Evolutionary conservation across 2,797 vertebrate genomes (phyloP), one percentile per base, ranked within the genome.

Genomic region (Erpetoichthys calabaricus): DNA sequence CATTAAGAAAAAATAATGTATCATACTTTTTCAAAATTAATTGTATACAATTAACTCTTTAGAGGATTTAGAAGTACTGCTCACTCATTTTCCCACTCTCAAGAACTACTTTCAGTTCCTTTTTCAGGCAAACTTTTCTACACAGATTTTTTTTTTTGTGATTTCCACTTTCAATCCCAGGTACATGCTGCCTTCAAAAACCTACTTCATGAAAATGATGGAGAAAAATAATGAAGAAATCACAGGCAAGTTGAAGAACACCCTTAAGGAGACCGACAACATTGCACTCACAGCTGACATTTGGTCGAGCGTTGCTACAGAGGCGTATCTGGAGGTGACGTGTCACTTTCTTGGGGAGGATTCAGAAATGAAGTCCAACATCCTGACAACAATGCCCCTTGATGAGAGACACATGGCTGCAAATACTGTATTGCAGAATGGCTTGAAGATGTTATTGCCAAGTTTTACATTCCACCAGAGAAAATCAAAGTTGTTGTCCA

Each of bases 391-490:
- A n/a, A n/a, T n/a, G n/a, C n/a, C n/a, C 42, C 57, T 59, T 44
- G 45, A n/a, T n/a, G n/a, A n/a, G n/a, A n/a, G n/a, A n/a, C n/a
- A n/a, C 47, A 62, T 47, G 1, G 63, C 60, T 49, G 46, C 45
- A 44, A 68, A 67, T 51, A 68, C 69, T 59, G 61, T 51, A 68
- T 69, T 59, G 61, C 59, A 56, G 7, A 64, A 1, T 65, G 65
- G 62, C 6, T 71, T 41, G 56, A 73, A 47, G 53, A 65, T 1
- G 51, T 54, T 2, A 50, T 45, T 52, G 45, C 9, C 42, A 65
- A 65, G 56, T 67, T 67, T 42, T 3, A 61, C 9, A 63, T 67
- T 57, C 55, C 61, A 43, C 9, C 4, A 5, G 10, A 59, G 3
- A 73, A 71, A 53, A 53, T 70, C 3, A 64, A 60, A 6, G 62